These are phyloP conservation scores for Apis florea DNA, from an alignment of 1,140 invertebrate genomes.

Conservation along the genomic window DNA sequence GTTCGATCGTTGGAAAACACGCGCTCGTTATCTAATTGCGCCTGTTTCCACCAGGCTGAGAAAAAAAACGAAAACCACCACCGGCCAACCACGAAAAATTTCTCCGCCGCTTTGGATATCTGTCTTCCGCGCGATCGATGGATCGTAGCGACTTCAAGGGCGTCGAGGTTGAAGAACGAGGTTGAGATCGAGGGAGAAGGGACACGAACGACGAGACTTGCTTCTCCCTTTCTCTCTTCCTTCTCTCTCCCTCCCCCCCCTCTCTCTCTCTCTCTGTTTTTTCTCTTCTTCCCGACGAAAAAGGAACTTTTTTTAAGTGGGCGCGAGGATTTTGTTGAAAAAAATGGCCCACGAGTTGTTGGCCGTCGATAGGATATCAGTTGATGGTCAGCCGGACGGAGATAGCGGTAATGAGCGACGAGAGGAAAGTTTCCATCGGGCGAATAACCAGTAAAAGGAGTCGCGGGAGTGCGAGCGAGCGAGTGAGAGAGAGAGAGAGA, in stretches of 20 bases:
- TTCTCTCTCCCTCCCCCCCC: no score
- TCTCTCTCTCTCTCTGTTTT: no score
- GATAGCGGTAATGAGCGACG: conserved; percentile 70
- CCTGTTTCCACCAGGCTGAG: conserved; percentile 11
- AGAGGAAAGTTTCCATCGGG: conserved; percentile 73
- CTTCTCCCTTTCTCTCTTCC: no score
- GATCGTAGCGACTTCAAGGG: no score
- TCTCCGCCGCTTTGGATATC: neutral
- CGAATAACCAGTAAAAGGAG: conserved; percentile 69
- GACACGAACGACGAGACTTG: no score
- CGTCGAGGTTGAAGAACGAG: no score
- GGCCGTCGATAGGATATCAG: conserved; percentile 69
- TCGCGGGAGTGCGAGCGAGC: conserved; percentile 16
- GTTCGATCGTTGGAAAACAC: conserved; percentile 68
- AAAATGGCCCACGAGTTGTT: conserved; percentile 50
- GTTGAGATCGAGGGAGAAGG: no score
- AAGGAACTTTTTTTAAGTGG: conserved; percentile 19
- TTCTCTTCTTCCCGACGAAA: no score
- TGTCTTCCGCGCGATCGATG: neutral
- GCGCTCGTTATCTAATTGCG: conserved; percentile 32
- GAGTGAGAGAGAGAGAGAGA: neutral
- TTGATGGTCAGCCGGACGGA: conserved; percentile 67
- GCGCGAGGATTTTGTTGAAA: conserved; percentile 25
- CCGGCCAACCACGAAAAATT: neutral
- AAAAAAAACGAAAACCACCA: conserved; percentile 28